Evolutionary conservation across 2,113 vertebrate species (phyloP).

Genomic region (Boleophthalmus pectinirostris): DNA sequence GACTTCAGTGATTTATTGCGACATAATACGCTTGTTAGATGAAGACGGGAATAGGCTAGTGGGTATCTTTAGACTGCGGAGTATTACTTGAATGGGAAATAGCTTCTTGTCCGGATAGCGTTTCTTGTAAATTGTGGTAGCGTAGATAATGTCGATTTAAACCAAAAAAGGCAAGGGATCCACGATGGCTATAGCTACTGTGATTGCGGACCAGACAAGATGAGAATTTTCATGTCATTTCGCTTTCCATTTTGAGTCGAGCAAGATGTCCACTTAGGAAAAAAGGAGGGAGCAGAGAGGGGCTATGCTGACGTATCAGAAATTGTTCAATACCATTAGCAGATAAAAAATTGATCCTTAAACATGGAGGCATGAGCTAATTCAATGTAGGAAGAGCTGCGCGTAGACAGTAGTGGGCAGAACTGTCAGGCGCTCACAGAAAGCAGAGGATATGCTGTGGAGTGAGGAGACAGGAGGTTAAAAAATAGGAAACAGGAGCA

Average conservation of each 20-base stretch:
- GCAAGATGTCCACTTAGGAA: conserved; percentile 32
- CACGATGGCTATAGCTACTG: conserved; percentile 44
- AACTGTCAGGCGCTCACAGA: conserved; percentile 29
- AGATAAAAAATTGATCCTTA: conserved; percentile 44
- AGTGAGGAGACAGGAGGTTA: neutral
- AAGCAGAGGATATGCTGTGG: conserved; percentile 4
- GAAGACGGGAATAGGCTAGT: neutral
- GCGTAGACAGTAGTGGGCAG: conserved; percentile 14
- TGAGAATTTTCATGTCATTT: conserved; percentile 39
- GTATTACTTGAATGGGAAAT: conserved; percentile 31
- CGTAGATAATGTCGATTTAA: conserved; percentile 45
- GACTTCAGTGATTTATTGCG: conserved; percentile 13
- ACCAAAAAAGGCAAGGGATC: conserved; percentile 29
- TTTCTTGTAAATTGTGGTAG: conserved; percentile 16
- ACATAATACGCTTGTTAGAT: conserved; percentile 8
- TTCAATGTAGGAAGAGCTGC: conserved; percentile 24
- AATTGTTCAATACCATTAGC: conserved; percentile 41
- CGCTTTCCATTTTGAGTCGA: conserved; percentile 33
- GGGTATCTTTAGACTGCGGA: conserved; percentile 10
- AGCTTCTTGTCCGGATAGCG: conserved; percentile 13
- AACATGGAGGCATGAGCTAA: conserved; percentile 22
- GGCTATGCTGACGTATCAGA: conserved; percentile 50
- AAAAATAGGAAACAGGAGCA: conserved; percentile 16
- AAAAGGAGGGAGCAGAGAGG: conserved; percentile 3
- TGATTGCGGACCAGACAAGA: conserved; percentile 58